Percentiles rank a stretch among this genome's conserved stretches.
phyloP scores from a whole-genome alignment of 2,113 vertebrate genomes.

The Chascanopsetta lugubris region DNA sequence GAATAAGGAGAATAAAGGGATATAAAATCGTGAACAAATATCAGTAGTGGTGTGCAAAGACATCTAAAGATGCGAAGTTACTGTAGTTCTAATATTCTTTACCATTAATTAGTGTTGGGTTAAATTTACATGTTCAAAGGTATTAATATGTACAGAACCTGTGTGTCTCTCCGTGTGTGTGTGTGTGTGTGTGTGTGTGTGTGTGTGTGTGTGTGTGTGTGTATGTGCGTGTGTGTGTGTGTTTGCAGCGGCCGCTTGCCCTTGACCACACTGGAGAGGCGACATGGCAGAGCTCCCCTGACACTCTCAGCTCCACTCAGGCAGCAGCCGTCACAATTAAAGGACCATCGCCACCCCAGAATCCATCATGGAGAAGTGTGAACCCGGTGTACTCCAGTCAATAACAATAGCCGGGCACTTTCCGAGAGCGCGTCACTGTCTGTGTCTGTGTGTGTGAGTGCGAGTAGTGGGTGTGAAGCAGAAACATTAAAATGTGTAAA shows the following conservation, averaged over 20 bases:
- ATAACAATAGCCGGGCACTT: constrained; percentile 80
- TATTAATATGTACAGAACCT: constrained; percentile 1
- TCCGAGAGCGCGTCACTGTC: constrained; percentile 27
- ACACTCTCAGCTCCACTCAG: constrained; percentile 77
- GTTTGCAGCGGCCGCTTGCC: constrained; percentile 76
- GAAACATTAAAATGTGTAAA: constrained; percentile 20
- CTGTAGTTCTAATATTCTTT: no score
- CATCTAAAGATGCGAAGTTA: not conserved
- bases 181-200: no score
- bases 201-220: constrained; percentile 7
- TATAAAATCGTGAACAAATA: not conserved
- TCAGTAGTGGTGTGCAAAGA: no score
- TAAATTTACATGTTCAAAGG: not conserved
- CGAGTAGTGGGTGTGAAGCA: constrained; percentile 12
- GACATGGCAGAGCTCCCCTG: constrained; percentile 83
- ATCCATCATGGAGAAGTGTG: constrained; percentile 86
- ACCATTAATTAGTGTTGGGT: not conserved
- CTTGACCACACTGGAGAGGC: constrained; percentile 86
- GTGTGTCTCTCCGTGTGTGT: no score
- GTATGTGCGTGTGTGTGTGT: constrained; percentile 16
- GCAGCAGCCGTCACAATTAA: constrained; percentile 87
- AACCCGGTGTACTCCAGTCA: constrained; percentile 85
- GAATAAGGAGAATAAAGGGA: not conserved
- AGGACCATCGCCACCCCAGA: constrained; percentile 78
- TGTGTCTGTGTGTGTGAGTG: not conserved